These are phyloP conservation scores for Hanleya hanleyi DNA, from an alignment of 2,888 invertebrate genomes.

Conservation along the genomic window DNA sequence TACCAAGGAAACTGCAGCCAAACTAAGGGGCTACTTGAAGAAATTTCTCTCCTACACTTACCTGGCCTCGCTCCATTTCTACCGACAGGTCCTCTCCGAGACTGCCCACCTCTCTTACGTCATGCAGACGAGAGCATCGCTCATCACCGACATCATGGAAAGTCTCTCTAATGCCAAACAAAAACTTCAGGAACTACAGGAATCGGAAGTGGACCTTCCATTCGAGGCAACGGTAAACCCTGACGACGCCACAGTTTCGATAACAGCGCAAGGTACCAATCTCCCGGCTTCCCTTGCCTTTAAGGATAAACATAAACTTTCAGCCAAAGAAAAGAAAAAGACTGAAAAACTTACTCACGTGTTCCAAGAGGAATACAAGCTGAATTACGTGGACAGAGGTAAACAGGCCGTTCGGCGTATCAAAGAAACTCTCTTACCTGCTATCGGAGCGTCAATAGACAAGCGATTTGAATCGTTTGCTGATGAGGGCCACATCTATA, in stretches of 20 bases:
- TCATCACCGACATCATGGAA: neutral
- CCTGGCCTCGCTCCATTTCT: slow-evolving; percentile 1
- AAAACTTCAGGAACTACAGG: neutral
- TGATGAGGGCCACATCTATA: neutral
- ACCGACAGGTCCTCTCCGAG: neutral
- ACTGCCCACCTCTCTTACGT: neutral
- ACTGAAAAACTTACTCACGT: neutral
- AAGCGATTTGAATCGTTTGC: neutral
- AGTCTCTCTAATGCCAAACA: neutral
- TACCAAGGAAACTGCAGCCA: neutral
- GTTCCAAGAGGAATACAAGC: neutral
- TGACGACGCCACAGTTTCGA: neutral
- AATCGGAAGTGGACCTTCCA: neutral
- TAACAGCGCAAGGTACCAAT: neutral
- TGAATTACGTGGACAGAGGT: neutral
- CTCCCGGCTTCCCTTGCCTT: neutral
- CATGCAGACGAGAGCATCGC: neutral
- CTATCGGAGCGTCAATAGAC: neutral
- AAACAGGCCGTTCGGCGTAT: neutral
- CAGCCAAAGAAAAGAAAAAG: neutral
- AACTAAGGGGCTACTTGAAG: neutral
- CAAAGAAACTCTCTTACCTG: neutral
- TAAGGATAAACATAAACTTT: neutral
- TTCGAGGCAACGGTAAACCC: neutral
- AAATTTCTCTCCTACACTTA: neutral